phyloP scores from a whole-genome alignment of 2,113 vertebrate species.

The human (Homo sapiens) region GRCh38 chr12:129192001-129192500 shows the following conservation, averaged over 20 bases:
- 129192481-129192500: background rate
- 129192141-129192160: background rate
- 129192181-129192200: background rate
- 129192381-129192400: background rate
- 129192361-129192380: background rate
- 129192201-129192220: too few relatives aligned
- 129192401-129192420: background rate
- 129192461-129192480: background rate
- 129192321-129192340: too few relatives aligned
- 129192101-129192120: background rate
- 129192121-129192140: background rate
- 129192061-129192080: background rate
- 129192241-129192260: background rate
- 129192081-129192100: background rate
- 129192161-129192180: too few relatives aligned
- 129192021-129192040: background rate
- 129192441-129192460: background rate
- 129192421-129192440: background rate
- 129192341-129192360: background rate
- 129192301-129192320: background rate
- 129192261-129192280: background rate
- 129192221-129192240: too few relatives aligned
- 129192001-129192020: background rate
- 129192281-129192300: accelerated
- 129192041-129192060: background rate